Conservation (phyloP, 1,140 invertebrate genomes). For the Wasmannia auropunctata region DNA sequence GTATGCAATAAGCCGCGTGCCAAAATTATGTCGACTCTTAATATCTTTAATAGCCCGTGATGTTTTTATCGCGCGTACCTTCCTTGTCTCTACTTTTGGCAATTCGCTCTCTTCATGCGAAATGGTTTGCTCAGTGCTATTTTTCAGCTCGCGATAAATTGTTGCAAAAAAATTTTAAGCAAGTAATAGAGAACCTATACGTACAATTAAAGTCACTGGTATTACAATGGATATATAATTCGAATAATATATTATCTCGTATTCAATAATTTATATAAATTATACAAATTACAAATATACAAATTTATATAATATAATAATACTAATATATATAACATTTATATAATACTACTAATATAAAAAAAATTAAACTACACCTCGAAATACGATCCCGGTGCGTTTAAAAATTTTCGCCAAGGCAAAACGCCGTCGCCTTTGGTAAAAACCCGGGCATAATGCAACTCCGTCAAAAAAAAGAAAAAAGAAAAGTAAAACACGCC, state of each 20-base stretch:
- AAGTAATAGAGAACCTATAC: background rate
- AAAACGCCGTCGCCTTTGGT: conserved; percentile 27
- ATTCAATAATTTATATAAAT: background rate
- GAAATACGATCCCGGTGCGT: background rate
- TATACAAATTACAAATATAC: background rate
- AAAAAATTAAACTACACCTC: background rate
- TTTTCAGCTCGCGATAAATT: conserved; percentile 9
- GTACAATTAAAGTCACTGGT: background rate
- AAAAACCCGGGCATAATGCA: conserved; percentile 61
- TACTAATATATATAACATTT: too few relatives aligned
- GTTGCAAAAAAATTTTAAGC: background rate
- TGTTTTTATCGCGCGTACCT: conserved; percentile 56
- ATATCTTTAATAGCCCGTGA: conserved; percentile 66
- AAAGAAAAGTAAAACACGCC: conserved; percentile 41
- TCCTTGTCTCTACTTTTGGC: background rate
- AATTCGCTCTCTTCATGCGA: background rate
- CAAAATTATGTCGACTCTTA: conserved; percentile 77
- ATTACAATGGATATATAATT: background rate
- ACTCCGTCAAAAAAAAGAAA: conserved; percentile 6
- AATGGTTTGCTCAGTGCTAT: background rate
- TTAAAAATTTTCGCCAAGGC: conserved; percentile 15
- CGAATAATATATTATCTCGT: background rate
- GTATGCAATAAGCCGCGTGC: conserved; percentile 62
- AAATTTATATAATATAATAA: too few relatives aligned
- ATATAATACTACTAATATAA: too few relatives aligned